Evolutionary conservation across 1,140 invertebrate species (phyloP), one percentile per base, ranked within the genome.

Genomic region (Arion vulgaris): DNA sequence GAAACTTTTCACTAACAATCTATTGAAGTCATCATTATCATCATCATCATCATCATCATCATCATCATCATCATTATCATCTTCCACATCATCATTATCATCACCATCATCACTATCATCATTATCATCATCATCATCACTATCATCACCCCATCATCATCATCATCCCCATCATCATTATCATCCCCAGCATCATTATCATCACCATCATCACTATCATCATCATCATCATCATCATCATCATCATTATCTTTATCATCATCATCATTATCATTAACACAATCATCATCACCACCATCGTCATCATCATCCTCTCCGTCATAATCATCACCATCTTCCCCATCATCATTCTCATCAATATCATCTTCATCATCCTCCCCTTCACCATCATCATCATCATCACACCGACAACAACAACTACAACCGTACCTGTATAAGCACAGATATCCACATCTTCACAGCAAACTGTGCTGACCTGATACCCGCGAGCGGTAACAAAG

Each of bases 31-130:
- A 45, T 45, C 41, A 45, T 45, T 15, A 45, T 45, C 41, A 45
- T 45, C 53, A 57, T 57, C 53, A 57, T 57, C 26, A 57, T n/a
- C 53, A 57, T 57, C 53, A 57, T 57, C 53, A 57, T n/a, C 53
- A n/a, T 57, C 53, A n/a, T 57, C 53, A 57, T 57, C 53, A 57
- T 57, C 53, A 57, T 57, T 23, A 57, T 57, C 53, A 57, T 57
- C 53, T 15, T 57, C 53, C 9, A 15, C 53, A 57, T 45, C 41
- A 45, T 45, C 41, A 45, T 45, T 15, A 45, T 45, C 41, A n/a
- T 57, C 53, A 57, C 23, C 15, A 57, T 57, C 53, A n/a, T 57
- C 53, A 57, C 23, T 23, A 57, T 57, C 53, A n/a, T 23, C 26
- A 57, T 57, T 23, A 57, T 57, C 17, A 57, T 57, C 53, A 57